Conservation (phyloP, 1,140 invertebrate species). For the Eupristina koningsbergeri region DNA sequence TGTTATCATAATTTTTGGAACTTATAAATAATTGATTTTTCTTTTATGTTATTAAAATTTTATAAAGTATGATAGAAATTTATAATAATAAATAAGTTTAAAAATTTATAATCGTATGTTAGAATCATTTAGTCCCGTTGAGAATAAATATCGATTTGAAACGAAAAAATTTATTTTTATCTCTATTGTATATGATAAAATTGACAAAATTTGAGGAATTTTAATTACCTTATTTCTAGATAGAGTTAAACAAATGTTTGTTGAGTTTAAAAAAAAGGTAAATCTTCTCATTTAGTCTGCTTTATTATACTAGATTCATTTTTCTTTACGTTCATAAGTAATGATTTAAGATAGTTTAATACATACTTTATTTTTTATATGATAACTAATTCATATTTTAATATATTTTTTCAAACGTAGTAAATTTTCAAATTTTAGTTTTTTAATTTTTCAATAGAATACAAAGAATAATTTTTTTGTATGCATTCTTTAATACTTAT, state of each 20-base stretch:
- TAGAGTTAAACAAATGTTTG: neutral
- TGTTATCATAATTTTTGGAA: neutral
- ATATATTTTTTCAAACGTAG: too few species aligned
- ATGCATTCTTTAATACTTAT: too few species aligned
- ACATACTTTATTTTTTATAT: too few species aligned
- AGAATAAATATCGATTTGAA: neutral
- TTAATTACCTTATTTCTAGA: neutral
- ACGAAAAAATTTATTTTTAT: neutral
- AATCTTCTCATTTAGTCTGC: neutral
- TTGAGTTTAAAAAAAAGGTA: neutral
- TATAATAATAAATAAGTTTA: neutral
- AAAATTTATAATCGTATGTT: slow-evolving; percentile 4
- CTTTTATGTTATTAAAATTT: neutral
- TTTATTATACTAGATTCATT: neutral
- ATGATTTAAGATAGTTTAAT: neutral
- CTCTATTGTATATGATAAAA: neutral
- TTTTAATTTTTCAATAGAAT: too few species aligned
- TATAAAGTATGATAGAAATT: neutral
- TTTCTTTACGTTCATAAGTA: neutral
- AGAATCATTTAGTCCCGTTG: neutral
- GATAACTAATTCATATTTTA: too few species aligned
- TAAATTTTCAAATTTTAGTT: too few species aligned
- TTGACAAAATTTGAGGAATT: neutral
- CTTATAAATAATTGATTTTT: neutral
- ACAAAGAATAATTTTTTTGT: too few species aligned